Base-by-base conservation (phyloP, 2,797 vertebrate genomes). In the Diplodus puntazzo region DNA sequence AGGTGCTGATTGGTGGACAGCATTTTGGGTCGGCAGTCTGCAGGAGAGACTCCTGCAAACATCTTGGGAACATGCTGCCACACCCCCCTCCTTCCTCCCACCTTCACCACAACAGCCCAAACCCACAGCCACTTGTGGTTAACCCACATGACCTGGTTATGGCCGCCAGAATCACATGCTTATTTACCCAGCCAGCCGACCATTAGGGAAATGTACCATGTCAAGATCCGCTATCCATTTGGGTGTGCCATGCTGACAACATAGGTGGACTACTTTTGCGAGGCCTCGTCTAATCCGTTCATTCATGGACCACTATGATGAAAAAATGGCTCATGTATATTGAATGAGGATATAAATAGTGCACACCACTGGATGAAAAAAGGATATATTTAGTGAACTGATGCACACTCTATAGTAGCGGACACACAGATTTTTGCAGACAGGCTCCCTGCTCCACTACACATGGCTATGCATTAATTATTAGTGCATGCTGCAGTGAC, bases 291-390 rank as follows among this genome's bases (percentile, higher is more conserved):
- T 68, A 79, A 90, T 88, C 76, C 87, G 81, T 89, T 77, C 85
- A 91, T 85, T 90, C 87, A 88, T 90, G 86, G 87, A 81, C 73
- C 82, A 81, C 88, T 82, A 75, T 79, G 84, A 87, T 78, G 83
- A 81, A 86, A 88, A 90, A 89, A 87, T 79, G 81, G 43, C 84
- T 90, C 81, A 93, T 94, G 83, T 83, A 92, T 92, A 91, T 84
- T 94, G 80, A 93, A 94, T 94, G 90, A 94, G 88, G 89, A 88
- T 94, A 94, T 89, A 94, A 93, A 95, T 92, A 93, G 92, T 89
- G 87, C 81, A 86, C 80, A 78, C 80, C 77, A 71, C 61, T 82
- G 87, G 81, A 75, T 85, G 49, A 75, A 87, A 84, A 80, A 79
- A 43, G 69, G 75, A 87, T 86, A 85, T 83, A 89, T 92, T 90